Base-by-base conservation (phyloP, 2,888 invertebrate species). In the Epicampocera succincta region DNA sequence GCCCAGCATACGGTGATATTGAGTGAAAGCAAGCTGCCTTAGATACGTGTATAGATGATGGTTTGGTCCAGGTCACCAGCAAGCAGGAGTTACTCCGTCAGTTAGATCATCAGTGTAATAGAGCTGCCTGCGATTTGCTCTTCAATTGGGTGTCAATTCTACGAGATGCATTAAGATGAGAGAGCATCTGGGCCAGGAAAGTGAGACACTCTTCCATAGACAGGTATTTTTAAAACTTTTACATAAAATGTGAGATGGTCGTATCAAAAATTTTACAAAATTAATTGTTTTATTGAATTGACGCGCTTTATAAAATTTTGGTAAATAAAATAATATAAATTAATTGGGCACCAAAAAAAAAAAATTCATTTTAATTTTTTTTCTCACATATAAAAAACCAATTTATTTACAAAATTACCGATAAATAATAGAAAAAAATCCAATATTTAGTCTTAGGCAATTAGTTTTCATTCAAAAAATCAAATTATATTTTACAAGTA, bases 111-210 rank as follows among this genome's bases (percentile, higher is more conserved):
- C 77, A 83, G 25, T 87, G 87, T 58, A 86, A 80, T 83, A 84
- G 65, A 48, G 42, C 52, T 1, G 83, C 86, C 11, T 61, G 86
- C 76, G 80, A 85, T 29, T 82, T 87, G 13, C 84, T 84, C 12
- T 84, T 19, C 86, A 87, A 0, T 68, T 84, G 38, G 87, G 85
- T 61, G 56, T 85, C 3, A 75, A 85, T 25, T 81, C 78, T n/a
- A 69, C 73, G 0, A 85, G 84, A 25, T 87, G 87, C 19, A 85
- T 84, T 29, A 86, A 85, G 68, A 84, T 86, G 9, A 79, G 86
- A 3, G 85, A 85, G n/a, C 84, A 84, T 48, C 72, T 85, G 42
- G 68, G 73, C 9, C 84, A 85, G 25, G 85, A 83, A 19, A 84
- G 85, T 60, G 82, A 72, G 0, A 58, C 75, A 0, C 72, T 83